Conservation (phyloP, 2,888 invertebrate genomes). For the Salpingus planirostris region DNA sequence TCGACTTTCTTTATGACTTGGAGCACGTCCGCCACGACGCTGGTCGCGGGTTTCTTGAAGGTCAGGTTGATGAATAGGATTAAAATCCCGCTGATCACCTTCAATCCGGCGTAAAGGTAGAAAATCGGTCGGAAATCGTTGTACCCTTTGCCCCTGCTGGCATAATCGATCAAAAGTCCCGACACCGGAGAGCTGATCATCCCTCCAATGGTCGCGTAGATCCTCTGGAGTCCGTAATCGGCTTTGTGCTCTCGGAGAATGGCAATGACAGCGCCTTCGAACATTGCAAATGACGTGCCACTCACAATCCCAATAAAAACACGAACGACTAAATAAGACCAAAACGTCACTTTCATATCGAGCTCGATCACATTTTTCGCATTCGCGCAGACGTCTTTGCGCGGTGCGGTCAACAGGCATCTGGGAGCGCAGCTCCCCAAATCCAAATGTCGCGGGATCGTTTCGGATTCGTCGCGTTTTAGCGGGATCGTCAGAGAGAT, state of each 20-base stretch:
- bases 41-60: conserved; percentile 65
- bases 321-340: conserved; percentile 59
- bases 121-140: conserved; percentile 73
- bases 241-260: conserved; percentile 66
- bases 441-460: conserved; percentile 31
- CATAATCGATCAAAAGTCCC: conserved; percentile 64
- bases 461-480: conserved; percentile 33
- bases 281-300: conserved; percentile 71
- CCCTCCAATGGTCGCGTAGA: conserved; percentile 67
- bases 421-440: conserved; percentile 48
- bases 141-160: conserved; percentile 59
- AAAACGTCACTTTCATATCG: conserved; percentile 60
- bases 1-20: conserved; percentile 60
- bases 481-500: conserved; percentile 39
- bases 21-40: conserved; percentile 60
- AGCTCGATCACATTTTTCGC: conserved; percentile 50
- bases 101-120: conserved; percentile 62
- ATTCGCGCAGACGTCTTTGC: conserved; percentile 53
- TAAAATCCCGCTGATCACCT: conserved; percentile 55
- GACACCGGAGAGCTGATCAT: conserved; percentile 74
- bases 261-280: conserved; percentile 70
- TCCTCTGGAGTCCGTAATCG: conserved; percentile 67
- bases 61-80: conserved; percentile 66
- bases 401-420: conserved; percentile 51
- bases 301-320: conserved; percentile 58